Evolutionary conservation across 2,797 vertebrate species (phyloP), one percentile per base, ranked within the genome.

Genomic region (Phaenicophaeus curvirostris): DNA sequence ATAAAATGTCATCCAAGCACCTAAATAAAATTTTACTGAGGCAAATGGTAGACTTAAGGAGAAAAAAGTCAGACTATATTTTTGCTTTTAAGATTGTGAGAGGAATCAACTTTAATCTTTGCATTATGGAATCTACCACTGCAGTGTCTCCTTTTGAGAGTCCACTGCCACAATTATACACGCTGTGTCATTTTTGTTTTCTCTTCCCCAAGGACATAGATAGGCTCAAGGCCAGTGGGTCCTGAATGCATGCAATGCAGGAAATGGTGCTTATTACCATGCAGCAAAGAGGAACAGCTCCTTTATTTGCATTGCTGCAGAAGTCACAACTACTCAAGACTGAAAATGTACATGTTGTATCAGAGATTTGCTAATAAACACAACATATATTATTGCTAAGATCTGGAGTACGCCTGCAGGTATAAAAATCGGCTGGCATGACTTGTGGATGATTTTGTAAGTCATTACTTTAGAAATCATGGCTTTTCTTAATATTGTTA

Each of bases 371-470:
- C 15, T 80, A 57, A 89, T 79, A 93, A 95, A 83, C 15, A 46
- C 46, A 87, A 71, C 51, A 39, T 71, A 87, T 65, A 76, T 24
- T 77, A 10, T 54, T 90, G 67, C 50, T 87, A 94, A 95, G 78
- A 77, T 94, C 61, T 46, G 25, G 59, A 77, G 23, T 73, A 79
- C 37, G 66, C 13, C 37, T 48, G 62, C 71, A 97, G 71, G 42
- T 77, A 51, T 74, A 71, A 91, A 97, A 96, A 93, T 89, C 81
- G 95, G 86, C 72, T 37, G 75, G 11, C 13, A 87, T 24, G 66
- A 68, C 39, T 46, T 24, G 50, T 61, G 58, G 15, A 12, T 66
- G 50, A 96, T 96, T 94, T 50, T 42, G 93, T 91, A 92, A 96
- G 91, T 75, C 44, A 73, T 80, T 48, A 71, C 66, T 59, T 94